These are phyloP conservation scores for Sylvia borin DNA, from an alignment of 2,797 vertebrate genomes.

Conservation along the genomic window DNA sequence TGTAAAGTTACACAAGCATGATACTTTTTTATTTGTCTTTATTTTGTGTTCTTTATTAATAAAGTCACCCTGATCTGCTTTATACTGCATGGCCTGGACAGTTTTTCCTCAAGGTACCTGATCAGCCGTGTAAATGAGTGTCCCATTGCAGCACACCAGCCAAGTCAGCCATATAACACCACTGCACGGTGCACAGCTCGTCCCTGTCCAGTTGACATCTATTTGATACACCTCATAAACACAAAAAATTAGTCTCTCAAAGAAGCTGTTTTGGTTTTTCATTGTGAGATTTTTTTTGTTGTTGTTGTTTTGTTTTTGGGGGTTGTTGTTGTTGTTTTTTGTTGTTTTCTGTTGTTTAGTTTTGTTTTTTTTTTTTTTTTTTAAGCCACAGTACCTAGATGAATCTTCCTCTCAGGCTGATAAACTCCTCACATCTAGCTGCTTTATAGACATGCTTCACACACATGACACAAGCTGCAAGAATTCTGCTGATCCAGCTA, in stretches of 20 bases:
- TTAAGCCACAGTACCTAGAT: too few relatives aligned
- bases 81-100: not conserved
- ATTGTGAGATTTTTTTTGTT: not conserved
- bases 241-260: not conserved
- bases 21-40: not conserved
- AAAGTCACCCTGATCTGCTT: not conserved
- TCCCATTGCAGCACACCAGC: not conserved
- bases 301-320: too few relatives aligned
- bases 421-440: not conserved
- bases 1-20: rapidly evolving
- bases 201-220: not conserved
- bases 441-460: not conserved
- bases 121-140: not conserved
- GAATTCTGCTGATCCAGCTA: not conserved
- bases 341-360: too few relatives aligned
- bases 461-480: not conserved
- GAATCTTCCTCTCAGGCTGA: not conserved
- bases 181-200: not conserved
- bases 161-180: not conserved
- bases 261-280: not conserved
- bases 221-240: not conserved
- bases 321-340: not conserved
- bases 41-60: not conserved
- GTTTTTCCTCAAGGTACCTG: not conserved
- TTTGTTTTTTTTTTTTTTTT: not conserved